phyloP scores from a whole-genome alignment of 2,797 vertebrate species.

The Pseudochirops cupreus region DNA sequence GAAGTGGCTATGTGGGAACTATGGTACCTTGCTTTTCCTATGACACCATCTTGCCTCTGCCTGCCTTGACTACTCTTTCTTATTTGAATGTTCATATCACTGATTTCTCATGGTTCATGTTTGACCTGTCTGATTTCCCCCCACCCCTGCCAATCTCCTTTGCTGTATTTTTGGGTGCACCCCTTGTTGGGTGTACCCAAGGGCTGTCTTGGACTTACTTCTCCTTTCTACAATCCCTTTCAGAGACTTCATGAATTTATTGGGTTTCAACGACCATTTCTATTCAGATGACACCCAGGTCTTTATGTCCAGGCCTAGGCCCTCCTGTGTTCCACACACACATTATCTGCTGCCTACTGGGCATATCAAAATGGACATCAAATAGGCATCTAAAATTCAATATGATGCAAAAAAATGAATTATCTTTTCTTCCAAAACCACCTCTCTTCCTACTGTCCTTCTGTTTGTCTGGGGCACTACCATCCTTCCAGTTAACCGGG shows the following conservation, averaged over 20 bases:
- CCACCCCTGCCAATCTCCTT: not conserved
- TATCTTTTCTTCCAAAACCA: not conserved
- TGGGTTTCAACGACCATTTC: not conserved
- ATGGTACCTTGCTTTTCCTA: too few species aligned
- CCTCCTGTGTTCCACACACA: not conserved
- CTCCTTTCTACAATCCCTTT: not conserved
- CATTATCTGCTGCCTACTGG: not conserved
- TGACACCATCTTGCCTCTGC: too few species aligned
- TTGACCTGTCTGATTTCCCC: not conserved
- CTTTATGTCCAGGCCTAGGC: not conserved
- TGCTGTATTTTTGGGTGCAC: not conserved
- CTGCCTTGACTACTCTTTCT: too few species aligned
- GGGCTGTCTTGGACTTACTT: not conserved
- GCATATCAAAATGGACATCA: not conserved
- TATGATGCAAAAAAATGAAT: not conserved
- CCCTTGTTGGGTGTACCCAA: not conserved
- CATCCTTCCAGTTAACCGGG: not conserved
- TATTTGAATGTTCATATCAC: not conserved
- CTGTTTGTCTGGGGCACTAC: not conserved
- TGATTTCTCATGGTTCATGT: not conserved
- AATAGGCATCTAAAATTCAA: not conserved
- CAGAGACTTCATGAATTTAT: not conserved
- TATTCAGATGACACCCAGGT: not conserved
- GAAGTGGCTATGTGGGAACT: too few species aligned
- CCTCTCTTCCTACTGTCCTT: not conserved